Conservation (phyloP, 2,113 vertebrate genomes). For the Crypturellus undulatus region DNA sequence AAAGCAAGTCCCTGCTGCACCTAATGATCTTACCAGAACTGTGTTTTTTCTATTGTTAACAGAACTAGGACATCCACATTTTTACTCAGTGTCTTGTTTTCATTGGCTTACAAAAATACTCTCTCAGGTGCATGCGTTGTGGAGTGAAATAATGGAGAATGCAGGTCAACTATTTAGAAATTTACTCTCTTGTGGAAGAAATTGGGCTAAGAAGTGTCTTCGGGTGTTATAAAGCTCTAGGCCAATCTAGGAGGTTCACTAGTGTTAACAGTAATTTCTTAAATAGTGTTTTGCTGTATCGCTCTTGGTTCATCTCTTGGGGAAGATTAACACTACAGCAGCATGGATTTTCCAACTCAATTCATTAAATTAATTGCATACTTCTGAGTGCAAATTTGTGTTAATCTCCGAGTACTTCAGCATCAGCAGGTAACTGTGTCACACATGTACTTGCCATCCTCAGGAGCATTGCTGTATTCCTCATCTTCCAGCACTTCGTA, state of each 20-base stretch:
- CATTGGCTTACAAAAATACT: not conserved
- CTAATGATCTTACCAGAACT: not conserved
- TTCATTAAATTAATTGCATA: not conserved
- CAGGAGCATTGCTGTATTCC: conserved; percentile 79
- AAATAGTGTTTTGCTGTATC: not conserved
- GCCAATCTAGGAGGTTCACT: not conserved
- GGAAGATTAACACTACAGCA: not conserved
- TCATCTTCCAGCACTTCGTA: conserved; percentile 89
- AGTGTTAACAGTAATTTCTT: not conserved
- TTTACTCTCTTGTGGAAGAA: not conserved
- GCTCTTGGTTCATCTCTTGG: not conserved
- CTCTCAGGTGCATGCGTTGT: not conserved
- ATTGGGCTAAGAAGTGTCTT: not conserved
- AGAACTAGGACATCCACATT: not conserved
- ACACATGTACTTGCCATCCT: conserved; percentile 82
- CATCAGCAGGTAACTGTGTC: not conserved
- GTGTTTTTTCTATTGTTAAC: not conserved
- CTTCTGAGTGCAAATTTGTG: not conserved
- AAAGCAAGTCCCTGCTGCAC: not conserved
- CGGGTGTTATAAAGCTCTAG: not conserved
- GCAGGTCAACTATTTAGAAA: not conserved
- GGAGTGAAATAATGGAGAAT: not conserved
- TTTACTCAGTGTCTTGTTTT: not conserved
- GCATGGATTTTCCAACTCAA: not conserved
- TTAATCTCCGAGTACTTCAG: not conserved